Base-by-base conservation (phyloP, 2,113 vertebrate species). In the Microcebus ravelobensis region DNA sequence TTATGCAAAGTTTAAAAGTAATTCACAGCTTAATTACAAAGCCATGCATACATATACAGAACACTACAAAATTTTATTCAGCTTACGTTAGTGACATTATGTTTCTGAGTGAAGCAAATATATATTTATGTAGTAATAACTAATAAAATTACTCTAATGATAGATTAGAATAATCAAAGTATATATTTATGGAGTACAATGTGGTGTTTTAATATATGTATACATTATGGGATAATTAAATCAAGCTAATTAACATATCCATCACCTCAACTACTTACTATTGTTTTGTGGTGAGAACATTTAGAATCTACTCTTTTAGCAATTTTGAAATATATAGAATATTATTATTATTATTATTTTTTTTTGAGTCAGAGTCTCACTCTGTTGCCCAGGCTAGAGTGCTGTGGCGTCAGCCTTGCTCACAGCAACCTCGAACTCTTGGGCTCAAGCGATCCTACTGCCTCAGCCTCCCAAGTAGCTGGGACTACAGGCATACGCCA, bases 61-160 rank as follows among this genome's bases (percentile, higher is more conserved):
- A 85, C n/a, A 84, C 65, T 70, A 29, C 61, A 87, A 29, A 96
- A 81, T 87, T 87, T 92, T 86, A 45, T 59, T 95, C 52, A 59
- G 63, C 8, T 87, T 71, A 39, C 67, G 15, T 92, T 95, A 84
- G 39, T 93, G 55, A 6, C 39, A 45, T 42, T 87, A 2, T 67
- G 57, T 81, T 87, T 92, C 83, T 90, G 57, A 80, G 36, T 63
- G 39, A 90, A 91, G 55, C 42, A 45, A 86, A 57, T 77, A n/a
- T 15, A 27, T 81, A 21, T 74, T 67, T 91, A 27, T 63, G 2
- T 68, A 48, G 31, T 83, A 48, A 31, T 93, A 34, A 86, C 8
- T 80, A 73, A 67, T n/a, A 77, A 70, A 92, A 29, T 82, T 94
- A 94, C 17, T 81, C 21, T 79, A 68, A 57, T 27, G 27, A 83